Evolutionary conservation across 2,113 vertebrate species (phyloP).

Genomic region (Sus scrofa): DNA sequence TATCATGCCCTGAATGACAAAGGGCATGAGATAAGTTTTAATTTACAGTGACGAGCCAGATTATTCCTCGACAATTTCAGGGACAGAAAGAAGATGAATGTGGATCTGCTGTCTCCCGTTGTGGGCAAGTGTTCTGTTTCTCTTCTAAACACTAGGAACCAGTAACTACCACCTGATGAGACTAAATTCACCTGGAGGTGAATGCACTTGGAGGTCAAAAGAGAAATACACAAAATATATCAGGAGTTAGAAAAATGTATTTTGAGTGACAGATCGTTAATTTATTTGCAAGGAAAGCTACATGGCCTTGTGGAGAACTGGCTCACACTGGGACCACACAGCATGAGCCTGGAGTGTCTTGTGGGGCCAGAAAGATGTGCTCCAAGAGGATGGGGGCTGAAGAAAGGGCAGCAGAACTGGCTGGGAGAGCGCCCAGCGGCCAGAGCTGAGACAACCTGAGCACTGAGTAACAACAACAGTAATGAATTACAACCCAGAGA

Average conservation of each 20-base stretch:
- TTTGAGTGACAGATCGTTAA: not conserved
- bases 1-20: not conserved
- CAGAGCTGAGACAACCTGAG: not conserved
- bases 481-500: not conserved
- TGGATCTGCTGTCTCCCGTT: not conserved
- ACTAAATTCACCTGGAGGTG: constrained; percentile 9
- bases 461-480: not conserved
- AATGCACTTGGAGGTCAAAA: not conserved
- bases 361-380: not conserved
- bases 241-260: constrained; percentile 35
- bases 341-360: not conserved
- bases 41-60: not conserved
- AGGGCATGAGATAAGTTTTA: constrained; percentile 32
- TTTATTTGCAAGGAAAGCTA: constrained; percentile 25
- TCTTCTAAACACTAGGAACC: not conserved
- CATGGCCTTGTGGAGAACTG: not conserved
- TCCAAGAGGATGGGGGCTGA: not conserved
- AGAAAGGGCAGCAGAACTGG: too few species aligned
- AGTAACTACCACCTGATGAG: not conserved
- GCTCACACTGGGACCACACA: not conserved
- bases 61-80: not conserved
- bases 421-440: not conserved
- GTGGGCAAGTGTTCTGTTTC: not conserved
- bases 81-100: not conserved
- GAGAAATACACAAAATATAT: not conserved